Conservation (phyloP, 2,888 invertebrate species). For the Parapristionchus giblindavisi region DNA sequence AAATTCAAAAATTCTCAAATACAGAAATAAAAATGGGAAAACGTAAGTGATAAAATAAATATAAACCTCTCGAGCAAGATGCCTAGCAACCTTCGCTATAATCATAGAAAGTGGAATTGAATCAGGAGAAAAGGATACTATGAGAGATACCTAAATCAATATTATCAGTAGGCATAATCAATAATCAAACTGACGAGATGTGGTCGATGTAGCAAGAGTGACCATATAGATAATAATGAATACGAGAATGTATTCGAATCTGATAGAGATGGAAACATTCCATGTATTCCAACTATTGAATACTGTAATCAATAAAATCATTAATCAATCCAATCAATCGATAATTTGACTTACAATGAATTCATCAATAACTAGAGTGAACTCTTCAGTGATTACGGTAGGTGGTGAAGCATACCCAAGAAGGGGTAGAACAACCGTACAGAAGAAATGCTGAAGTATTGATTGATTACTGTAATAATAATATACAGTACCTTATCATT, state of each 20-base stretch:
- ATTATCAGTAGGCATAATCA: background rate
- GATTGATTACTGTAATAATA: background rate
- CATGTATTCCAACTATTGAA: constrained; percentile 6
- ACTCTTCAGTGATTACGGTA: constrained; percentile 52
- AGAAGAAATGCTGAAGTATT: constrained; percentile 61
- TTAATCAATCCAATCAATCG: too few species aligned
- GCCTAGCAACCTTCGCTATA: constrained; percentile 56
- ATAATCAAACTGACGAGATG: constrained; percentile 45
- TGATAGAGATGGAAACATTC: constrained; percentile 22
- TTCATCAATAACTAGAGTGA: constrained; percentile 56
- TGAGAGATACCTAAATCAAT: constrained; percentile 19
- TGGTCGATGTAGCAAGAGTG: constrained; percentile 58
- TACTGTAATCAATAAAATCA: background rate
- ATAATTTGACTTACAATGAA: constrained; percentile 50
- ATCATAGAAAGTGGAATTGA: constrained; percentile 61
- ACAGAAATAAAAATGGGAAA: background rate
- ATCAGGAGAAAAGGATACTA: constrained; percentile 62
- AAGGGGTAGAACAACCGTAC: constrained; percentile 61
- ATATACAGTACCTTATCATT: constrained; percentile 49
- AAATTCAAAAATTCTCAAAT: background rate
- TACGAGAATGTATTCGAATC: constrained; percentile 19
- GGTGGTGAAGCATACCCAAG: constrained; percentile 60
- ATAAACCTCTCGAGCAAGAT: constrained; percentile 43
- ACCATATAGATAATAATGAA: constrained; percentile 54
- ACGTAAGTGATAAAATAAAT: background rate